These are phyloP conservation scores for Chaetops frenatus DNA, from an alignment of 2,113 vertebrate genomes.

Conservation along the genomic window DNA sequence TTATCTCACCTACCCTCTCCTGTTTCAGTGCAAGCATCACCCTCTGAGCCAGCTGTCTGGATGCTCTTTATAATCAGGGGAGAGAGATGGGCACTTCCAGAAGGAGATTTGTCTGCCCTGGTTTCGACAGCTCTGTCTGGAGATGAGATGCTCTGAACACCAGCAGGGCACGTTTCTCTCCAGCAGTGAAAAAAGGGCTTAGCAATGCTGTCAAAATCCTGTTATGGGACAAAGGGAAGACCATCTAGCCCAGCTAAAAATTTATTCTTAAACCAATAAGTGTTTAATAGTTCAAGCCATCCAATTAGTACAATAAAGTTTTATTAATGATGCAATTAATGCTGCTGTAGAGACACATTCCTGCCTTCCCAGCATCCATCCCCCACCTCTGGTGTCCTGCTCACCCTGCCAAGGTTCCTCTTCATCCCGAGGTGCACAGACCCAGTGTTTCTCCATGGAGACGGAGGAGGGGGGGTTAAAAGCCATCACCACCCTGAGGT, in stretches of 20 bases:
- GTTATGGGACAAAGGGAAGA: background rate
- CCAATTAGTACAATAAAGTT: background rate
- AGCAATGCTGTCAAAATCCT: background rate
- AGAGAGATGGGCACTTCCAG: background rate
- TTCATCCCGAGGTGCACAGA: background rate
- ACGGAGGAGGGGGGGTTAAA: rapidly evolving
- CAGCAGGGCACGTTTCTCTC: background rate
- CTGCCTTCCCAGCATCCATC: background rate
- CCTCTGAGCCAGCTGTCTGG: background rate
- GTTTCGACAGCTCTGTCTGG: background rate
- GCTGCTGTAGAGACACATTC: background rate
- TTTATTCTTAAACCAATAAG: background rate
- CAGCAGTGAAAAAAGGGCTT: background rate
- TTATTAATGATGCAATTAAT: background rate
- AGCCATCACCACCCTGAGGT: background rate
- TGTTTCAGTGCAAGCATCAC: background rate
- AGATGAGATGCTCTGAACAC: background rate
- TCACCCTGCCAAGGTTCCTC: background rate
- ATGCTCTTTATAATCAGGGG: background rate
- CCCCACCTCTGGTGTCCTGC: background rate
- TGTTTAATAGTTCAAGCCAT: background rate
- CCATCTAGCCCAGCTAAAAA: background rate
- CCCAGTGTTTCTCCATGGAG: background rate
- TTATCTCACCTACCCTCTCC: slow-evolving; percentile 19
- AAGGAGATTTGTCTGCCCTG: background rate